Conservation (phyloP, 2,888 invertebrate species). For the Mimachlamys varia region DNA sequence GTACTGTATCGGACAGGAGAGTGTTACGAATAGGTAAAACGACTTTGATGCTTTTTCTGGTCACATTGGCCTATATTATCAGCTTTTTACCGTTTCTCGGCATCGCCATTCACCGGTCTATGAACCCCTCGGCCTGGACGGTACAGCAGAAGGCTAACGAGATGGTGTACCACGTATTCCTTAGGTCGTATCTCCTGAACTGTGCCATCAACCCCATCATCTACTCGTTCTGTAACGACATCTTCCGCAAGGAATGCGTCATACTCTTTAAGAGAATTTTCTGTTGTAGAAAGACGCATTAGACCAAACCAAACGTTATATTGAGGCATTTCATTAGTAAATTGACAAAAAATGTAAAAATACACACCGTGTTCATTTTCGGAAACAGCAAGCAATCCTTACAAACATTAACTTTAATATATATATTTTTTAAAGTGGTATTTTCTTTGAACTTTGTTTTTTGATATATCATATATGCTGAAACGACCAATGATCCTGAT, state of each 20-base stretch:
- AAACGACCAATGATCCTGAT: too few relatives aligned
- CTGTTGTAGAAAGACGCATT: background rate
- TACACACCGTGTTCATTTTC: too few relatives aligned
- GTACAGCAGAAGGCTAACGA: slow-evolving; percentile 54
- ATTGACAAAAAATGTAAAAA: too few relatives aligned
- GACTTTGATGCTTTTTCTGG: slow-evolving; percentile 69
- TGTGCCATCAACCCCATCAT: slow-evolving; percentile 72
- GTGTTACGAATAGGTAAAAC: slow-evolving; percentile 62
- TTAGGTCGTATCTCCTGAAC: slow-evolving; percentile 68
- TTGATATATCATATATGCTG: too few relatives aligned
- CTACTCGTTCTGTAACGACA: slow-evolving; percentile 68
- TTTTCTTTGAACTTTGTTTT: too few relatives aligned
- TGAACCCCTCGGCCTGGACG: slow-evolving; percentile 53
- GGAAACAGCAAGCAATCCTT: too few relatives aligned
- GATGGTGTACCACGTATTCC: slow-evolving; percentile 62
- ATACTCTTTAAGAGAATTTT: slow-evolving; percentile 43
- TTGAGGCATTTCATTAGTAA: too few relatives aligned
- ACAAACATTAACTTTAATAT: too few relatives aligned
- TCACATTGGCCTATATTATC: slow-evolving; percentile 68
- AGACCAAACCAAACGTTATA: background rate
- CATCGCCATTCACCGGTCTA: slow-evolving; percentile 64
- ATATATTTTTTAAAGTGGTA: too few relatives aligned
- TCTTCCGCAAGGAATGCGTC: slow-evolving; percentile 59
- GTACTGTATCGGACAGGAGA: slow-evolving; percentile 40
- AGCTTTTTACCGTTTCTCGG: slow-evolving; percentile 72